These are phyloP conservation scores for Amiota mariae DNA, from an alignment of 2,888 invertebrate species.

Conservation along the genomic window DNA sequence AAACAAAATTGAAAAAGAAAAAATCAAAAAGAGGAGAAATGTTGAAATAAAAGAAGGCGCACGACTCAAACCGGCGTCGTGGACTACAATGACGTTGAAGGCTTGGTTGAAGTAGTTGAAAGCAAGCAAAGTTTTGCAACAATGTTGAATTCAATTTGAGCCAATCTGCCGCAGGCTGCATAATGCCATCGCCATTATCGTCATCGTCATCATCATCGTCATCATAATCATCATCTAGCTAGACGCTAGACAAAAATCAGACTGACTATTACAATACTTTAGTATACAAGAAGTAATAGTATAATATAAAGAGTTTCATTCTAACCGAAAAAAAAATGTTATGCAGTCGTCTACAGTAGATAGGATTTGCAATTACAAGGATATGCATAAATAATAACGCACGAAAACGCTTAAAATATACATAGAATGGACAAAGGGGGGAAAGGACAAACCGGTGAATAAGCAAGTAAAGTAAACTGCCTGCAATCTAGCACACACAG, in stretches of 20 bases:
- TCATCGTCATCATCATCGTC: no score
- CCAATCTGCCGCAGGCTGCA: constrained; percentile 13
- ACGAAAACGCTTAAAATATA: constrained; percentile 61
- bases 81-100: neutral
- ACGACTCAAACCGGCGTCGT: neutral
- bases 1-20: constrained; percentile 13
- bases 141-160: constrained; percentile 33
- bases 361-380: constrained; percentile 54
- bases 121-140: constrained; percentile 21
- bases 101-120: constrained; percentile 12
- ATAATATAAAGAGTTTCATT: neutral
- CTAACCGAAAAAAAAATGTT: constrained; percentile 9
- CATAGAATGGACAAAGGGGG: no score
- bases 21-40: neutral
- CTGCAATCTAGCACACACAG: no score
- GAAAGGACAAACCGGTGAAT: no score
- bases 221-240: neutral
- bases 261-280: neutral
- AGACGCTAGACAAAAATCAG: constrained; percentile 4
- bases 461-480: no score
- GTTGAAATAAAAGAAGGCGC: neutral
- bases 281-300: no score
- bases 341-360: constrained; percentile 18
- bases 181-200: neutral
- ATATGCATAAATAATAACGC: constrained; percentile 68